Percentiles rank a stretch among this genome's conserved stretches.
phyloP scores from a whole-genome alignment of 2,113 vertebrate species.

The Setophaga petechia region DNA sequence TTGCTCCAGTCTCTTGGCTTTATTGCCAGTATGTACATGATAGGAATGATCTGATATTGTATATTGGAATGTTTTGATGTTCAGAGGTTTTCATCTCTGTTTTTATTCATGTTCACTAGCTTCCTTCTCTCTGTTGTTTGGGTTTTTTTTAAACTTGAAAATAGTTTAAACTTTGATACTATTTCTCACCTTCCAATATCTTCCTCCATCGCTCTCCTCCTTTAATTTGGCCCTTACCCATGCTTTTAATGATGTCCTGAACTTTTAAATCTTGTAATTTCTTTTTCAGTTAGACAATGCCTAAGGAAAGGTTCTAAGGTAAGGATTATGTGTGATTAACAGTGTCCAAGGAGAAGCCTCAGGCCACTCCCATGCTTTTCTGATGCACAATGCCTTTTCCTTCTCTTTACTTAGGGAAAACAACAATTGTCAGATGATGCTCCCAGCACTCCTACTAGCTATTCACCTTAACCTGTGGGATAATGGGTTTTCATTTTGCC shows the following conservation, averaged over 20 bases:
- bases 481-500: background rate
- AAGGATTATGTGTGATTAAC: background rate
- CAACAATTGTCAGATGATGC: background rate
- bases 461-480: background rate
- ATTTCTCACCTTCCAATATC: background rate
- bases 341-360: background rate
- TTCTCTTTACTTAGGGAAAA: background rate
- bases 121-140: background rate
- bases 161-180: background rate
- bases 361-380: background rate
- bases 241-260: background rate
- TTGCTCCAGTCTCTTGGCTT: background rate
- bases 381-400: background rate
- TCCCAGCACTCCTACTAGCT: background rate
- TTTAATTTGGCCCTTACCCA: background rate
- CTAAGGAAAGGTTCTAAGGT: background rate
- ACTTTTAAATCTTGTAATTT: background rate
- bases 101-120: background rate
- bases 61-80: background rate
- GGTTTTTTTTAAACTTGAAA: background rate
- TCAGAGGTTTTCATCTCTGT: background rate
- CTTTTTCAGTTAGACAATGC: background rate
- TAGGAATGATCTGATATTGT: background rate
- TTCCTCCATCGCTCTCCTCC: background rate
- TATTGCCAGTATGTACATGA: accelerated